phyloP scores from a whole-genome alignment of 2,888 invertebrate genomes.

The Crocallis elinguaria region DNA sequence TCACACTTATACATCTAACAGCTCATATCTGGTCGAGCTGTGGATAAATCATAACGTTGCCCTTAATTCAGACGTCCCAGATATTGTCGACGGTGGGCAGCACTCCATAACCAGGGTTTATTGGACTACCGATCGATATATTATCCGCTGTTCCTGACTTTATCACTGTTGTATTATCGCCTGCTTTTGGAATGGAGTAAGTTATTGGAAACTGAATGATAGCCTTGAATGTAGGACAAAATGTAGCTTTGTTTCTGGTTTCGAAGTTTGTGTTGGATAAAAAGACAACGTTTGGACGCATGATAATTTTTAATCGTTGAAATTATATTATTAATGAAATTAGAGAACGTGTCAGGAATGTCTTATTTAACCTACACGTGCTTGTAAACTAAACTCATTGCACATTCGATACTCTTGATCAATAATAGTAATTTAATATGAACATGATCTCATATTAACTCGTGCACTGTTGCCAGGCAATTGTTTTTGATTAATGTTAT shows the following conservation, averaged over 20 bases:
- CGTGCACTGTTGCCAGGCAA: conserved; percentile 50
- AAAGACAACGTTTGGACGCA: not conserved
- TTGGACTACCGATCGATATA: conserved; percentile 61
- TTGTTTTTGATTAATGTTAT: conserved; percentile 64
- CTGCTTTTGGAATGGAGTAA: conserved; percentile 46
- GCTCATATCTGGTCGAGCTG: conserved; percentile 20
- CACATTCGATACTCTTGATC: conserved; percentile 16
- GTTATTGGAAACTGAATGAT: conserved; percentile 26
- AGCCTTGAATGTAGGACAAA: conserved; percentile 1
- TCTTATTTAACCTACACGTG: conserved; percentile 17
- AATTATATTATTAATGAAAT: conserved; percentile 7
- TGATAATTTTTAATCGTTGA: too few relatives aligned
- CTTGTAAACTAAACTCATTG: conserved; percentile 8
- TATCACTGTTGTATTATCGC: conserved; percentile 42
- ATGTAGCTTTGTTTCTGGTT: not conserved
- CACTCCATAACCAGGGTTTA: conserved; percentile 56
- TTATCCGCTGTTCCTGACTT: conserved; percentile 47
- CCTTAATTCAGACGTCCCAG: conserved; percentile 61
- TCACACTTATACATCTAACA: conserved; percentile 2
- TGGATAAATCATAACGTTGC: conserved; percentile 42
- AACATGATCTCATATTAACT: conserved; percentile 51
- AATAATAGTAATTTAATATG: conserved; percentile 39
- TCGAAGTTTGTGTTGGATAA: not conserved
- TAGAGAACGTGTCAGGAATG: conserved; percentile 13
- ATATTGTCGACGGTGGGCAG: conserved; percentile 43